These are phyloP conservation scores for Rotaria socialis DNA, from an alignment of 2,888 invertebrate genomes.

Conservation along the genomic window DNA sequence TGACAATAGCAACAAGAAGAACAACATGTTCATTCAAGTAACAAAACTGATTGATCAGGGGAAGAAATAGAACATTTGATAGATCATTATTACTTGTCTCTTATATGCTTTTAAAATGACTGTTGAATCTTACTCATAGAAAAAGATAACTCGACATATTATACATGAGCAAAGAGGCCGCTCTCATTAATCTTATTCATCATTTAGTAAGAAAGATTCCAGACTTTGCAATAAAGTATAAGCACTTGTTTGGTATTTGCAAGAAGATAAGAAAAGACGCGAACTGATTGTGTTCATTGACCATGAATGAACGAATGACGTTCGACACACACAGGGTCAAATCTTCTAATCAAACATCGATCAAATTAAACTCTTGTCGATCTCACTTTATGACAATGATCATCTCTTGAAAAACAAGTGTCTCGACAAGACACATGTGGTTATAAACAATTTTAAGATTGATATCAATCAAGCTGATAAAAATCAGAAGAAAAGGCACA, in stretches of 20 bases:
- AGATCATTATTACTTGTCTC: conserved; percentile 17
- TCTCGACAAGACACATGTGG: conserved; percentile 11
- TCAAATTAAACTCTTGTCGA: conserved; percentile 10
- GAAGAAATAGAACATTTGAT: background rate
- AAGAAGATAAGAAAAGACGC: background rate
- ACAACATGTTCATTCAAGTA: conserved; percentile 24
- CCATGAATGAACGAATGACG: background rate
- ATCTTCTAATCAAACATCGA: conserved; percentile 22
- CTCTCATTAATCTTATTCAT: conserved; percentile 37
- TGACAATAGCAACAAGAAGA: conserved; percentile 2
- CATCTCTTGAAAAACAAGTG: conserved; percentile 23
- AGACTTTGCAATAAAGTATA: conserved; percentile 3
- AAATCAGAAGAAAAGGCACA: conserved; percentile 1
- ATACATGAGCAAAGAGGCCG: conserved; percentile 15
- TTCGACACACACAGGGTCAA: background rate
- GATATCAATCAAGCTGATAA: background rate
- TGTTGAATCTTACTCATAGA: background rate
- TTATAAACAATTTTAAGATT: conserved; percentile 11
- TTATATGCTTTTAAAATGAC: conserved; percentile 10
- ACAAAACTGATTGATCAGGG: conserved; percentile 1
- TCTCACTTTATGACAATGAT: conserved; percentile 8
- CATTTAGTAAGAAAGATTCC: conserved; percentile 29
- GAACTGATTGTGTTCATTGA: conserved; percentile 16
- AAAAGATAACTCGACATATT: background rate
- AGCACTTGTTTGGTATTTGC: conserved; percentile 25